Percentiles rank a stretch among this genome's conserved stretches.
Evolutionary conservation across 1,140 invertebrate species (phyloP).

Genomic region (Drosophila pseudoananassae): DNA sequence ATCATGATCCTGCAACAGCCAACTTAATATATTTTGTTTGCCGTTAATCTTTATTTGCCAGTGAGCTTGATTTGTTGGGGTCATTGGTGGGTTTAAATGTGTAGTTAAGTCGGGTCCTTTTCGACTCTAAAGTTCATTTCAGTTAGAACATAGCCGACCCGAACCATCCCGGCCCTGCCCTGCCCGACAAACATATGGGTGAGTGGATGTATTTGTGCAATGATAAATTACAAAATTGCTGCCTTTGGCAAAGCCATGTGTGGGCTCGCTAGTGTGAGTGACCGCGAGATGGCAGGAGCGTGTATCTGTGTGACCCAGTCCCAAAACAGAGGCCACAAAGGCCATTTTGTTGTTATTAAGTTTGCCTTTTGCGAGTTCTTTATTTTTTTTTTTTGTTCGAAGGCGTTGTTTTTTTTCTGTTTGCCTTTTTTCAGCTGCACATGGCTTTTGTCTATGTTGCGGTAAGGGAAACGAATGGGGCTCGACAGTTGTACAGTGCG

Average conservation of each 20-base stretch:
- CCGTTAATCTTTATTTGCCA: constrained; percentile 17
- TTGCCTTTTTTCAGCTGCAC: constrained; percentile 42
- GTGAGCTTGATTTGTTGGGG: constrained; percentile 29
- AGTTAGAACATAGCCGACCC: constrained; percentile 52
- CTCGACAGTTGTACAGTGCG: constrained; percentile 76
- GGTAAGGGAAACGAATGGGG: constrained; percentile 28
- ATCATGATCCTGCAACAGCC: background rate
- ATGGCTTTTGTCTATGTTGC: constrained; percentile 40
- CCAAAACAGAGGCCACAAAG: constrained; percentile 61
- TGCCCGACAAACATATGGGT: constrained; percentile 24
- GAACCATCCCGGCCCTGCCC: background rate
- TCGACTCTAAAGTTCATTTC: constrained; percentile 72
- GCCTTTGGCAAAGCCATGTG: constrained; percentile 62
- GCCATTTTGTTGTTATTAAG: constrained; percentile 82
- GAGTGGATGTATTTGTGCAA: constrained; percentile 65
- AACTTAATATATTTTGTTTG: constrained; percentile 5
- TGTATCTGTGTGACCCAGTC: constrained; percentile 42
- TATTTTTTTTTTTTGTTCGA: constrained; percentile 17
- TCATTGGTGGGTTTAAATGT: constrained; percentile 62
- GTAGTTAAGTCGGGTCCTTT: constrained; percentile 47
- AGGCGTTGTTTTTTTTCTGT: too few relatives aligned
- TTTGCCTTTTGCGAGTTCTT: constrained; percentile 73
- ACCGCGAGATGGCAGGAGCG: background rate
- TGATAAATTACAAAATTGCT: constrained; percentile 81
- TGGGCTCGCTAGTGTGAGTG: constrained; percentile 12